Conservation (phyloP, 1,140 invertebrate species). For the Macrostomum lignano region DNA sequence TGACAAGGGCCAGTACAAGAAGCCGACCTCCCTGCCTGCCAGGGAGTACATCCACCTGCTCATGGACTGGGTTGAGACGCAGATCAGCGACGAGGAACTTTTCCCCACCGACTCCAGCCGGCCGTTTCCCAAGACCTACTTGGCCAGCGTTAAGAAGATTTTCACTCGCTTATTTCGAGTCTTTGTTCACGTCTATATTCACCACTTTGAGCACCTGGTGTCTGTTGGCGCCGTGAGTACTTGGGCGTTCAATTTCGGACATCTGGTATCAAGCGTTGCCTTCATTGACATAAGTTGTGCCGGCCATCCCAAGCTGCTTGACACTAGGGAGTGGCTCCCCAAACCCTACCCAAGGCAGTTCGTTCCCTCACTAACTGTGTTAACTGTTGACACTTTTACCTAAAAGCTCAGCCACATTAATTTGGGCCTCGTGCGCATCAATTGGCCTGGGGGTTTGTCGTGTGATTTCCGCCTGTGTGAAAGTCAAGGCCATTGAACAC, state of each 20-base stretch:
- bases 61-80: constrained; percentile 74
- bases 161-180: constrained; percentile 62
- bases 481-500: no score
- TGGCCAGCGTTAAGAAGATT: constrained; percentile 51
- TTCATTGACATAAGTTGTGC: no score
- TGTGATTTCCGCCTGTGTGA: no score
- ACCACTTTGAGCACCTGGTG: constrained; percentile 67
- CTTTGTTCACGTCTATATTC: constrained; percentile 85
- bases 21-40: constrained; percentile 55
- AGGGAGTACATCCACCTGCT: constrained; percentile 54
- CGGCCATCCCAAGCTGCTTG: no score
- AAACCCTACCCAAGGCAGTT: no score
- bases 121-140: constrained; percentile 45
- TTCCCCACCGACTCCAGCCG: constrained; percentile 49
- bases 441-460: no score
- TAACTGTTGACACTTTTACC: no score
- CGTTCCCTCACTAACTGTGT: no score
- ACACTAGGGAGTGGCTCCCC: no score
- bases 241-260: constrained; percentile 3
- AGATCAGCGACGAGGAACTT: constrained; percentile 63
- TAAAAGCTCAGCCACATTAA: no score
- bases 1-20: constrained; percentile 53
- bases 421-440: no score
- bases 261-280: no score
- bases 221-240: constrained; percentile 50